phyloP scores from a whole-genome alignment of 2,888 invertebrate genomes.

The Vannuccia rotundouncinata region DNA sequence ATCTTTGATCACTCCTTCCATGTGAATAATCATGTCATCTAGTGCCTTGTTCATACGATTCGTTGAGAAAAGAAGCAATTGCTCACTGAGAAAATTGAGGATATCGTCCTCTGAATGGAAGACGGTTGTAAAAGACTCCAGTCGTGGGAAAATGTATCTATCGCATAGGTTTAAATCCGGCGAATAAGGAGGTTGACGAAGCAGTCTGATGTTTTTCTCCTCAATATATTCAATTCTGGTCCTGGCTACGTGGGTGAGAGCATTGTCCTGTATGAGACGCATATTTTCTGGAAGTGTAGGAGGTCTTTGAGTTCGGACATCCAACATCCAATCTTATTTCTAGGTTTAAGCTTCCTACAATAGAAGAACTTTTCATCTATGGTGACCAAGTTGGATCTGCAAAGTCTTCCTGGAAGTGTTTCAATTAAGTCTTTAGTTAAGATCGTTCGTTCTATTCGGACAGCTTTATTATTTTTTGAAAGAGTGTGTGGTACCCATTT shows the following conservation, averaged over 20 bases:
- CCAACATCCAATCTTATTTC: neutral
- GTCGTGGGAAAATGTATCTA: conserved; percentile 21
- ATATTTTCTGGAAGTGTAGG: conserved; percentile 12
- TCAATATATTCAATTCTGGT: conserved; percentile 7
- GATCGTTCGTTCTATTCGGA: neutral
- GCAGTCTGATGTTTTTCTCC: conserved; percentile 16
- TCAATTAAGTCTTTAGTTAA: conserved; percentile 19
- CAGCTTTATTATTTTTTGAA: conserved; percentile 17
- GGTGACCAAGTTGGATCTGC: conserved; percentile 6
- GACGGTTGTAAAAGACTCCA: conserved; percentile 11
- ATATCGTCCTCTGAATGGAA: conserved; percentile 17
- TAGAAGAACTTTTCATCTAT: conserved; percentile 6
- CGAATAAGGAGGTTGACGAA: conserved; percentile 21
- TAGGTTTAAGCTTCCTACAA: conserved; percentile 9
- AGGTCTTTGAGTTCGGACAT: conserved; percentile 16
- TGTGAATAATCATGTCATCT: conserved; percentile 11
- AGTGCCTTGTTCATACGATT: conserved; percentile 15
- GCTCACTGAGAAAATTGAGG: neutral
- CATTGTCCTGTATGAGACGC: conserved; percentile 12
- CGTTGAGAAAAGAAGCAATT: conserved; percentile 1
- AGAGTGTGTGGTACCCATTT: conserved; percentile 22
- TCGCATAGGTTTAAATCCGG: conserved; percentile 21
- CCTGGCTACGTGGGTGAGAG: conserved; percentile 14
- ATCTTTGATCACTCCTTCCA: conserved; percentile 7
- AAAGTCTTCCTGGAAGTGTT: conserved; percentile 22